Evolutionary conservation across 2,113 vertebrate species (phyloP).

Genomic region (Ceratotherium simum): DNA sequence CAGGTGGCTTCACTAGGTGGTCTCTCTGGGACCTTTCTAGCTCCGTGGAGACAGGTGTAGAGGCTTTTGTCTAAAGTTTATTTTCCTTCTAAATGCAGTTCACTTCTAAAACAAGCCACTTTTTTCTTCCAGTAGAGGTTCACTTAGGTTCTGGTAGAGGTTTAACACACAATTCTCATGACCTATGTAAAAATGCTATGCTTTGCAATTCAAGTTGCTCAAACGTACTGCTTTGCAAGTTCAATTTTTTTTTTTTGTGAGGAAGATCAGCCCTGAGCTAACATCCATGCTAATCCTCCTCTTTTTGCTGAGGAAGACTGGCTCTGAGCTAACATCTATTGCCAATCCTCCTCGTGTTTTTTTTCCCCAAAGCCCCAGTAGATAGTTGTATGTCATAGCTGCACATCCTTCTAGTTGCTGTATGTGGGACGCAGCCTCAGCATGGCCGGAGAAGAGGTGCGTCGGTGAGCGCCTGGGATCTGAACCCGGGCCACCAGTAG

Average conservation of each 20-base stretch:
- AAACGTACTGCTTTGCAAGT: not conserved
- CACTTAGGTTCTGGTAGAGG: not conserved
- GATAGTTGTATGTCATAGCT: no score
- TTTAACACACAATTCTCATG: not conserved
- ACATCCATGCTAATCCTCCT: no score
- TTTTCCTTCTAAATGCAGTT: constrained; percentile 35
- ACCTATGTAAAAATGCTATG: not conserved
- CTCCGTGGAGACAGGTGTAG: not conserved
- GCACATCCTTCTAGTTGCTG: no score
- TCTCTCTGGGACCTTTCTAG: not conserved
- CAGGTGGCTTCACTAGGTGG: constrained; percentile 3
- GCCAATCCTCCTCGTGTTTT: no score
- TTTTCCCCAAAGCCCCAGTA: no score
- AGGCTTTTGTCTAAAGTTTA: constrained; percentile 4
- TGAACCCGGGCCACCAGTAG: no score
- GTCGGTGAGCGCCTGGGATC: no score
- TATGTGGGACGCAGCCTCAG: no score
- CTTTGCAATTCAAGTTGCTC: not conserved
- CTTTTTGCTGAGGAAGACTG: no score
- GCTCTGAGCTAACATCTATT: no score
- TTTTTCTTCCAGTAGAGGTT: not conserved
- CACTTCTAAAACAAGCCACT: not conserved
- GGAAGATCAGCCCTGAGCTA: no score
- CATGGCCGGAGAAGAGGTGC: no score
- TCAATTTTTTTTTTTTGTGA: not conserved